phyloP scores from a whole-genome alignment of 2,113 vertebrate genomes.

The Ammodytes dubius region DNA sequence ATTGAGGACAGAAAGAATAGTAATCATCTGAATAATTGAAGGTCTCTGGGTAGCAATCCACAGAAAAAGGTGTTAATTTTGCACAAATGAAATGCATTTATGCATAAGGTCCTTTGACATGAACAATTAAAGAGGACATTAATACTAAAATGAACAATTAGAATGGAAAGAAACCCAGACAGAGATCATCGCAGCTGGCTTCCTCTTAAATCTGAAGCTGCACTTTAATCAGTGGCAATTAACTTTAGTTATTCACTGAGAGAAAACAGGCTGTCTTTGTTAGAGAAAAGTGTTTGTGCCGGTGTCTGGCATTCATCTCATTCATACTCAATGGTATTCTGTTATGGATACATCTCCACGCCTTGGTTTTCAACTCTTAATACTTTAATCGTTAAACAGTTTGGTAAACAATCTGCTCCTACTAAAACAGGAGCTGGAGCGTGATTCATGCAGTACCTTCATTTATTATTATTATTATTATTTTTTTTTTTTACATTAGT shows the following conservation, averaged over 20 bases:
- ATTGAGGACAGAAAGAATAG: neutral
- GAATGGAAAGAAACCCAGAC: constrained; percentile 45
- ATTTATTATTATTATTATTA: neutral
- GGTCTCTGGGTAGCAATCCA: constrained; percentile 10
- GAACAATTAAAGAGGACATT: constrained; percentile 56
- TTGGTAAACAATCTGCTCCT: neutral
- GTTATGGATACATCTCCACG: neutral
- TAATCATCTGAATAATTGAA: constrained; percentile 19
- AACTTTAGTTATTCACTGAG: constrained; percentile 80
- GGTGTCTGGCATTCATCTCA: constrained; percentile 30
- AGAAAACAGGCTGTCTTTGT: constrained; percentile 69
- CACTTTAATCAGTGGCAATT: constrained; percentile 85
- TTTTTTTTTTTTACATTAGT: neutral
- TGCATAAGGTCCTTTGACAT: constrained; percentile 60
- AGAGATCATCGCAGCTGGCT: constrained; percentile 69
- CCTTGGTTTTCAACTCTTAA: too few relatives aligned
- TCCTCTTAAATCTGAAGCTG: constrained; percentile 77
- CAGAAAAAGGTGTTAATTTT: constrained; percentile 3
- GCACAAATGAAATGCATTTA: constrained; percentile 53
- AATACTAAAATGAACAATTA: constrained; percentile 77
- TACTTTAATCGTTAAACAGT: neutral
- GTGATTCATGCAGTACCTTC: neutral
- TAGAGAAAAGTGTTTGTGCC: constrained; percentile 24
- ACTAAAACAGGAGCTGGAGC: neutral
- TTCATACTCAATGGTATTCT: constrained; percentile 16